Evolutionary conservation across 2,797 vertebrate genomes (phyloP).

Genomic region (Pangasius djambal): DNA sequence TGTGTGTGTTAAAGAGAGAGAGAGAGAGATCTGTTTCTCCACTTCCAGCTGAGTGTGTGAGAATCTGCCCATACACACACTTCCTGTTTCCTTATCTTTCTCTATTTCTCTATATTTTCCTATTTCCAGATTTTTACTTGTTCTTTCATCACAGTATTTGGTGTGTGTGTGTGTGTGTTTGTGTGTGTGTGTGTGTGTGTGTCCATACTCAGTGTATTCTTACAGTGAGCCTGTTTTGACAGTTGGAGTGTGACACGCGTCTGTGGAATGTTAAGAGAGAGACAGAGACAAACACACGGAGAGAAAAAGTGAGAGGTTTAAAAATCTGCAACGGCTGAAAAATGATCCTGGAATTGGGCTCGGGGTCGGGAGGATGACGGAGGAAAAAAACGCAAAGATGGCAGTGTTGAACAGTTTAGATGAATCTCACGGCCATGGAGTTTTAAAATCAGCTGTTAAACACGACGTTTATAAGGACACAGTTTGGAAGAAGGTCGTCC

Average conservation of each 20-base stretch:
- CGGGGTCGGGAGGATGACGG: background rate
- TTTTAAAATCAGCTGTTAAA: background rate
- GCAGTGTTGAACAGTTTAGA: background rate
- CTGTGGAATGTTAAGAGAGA: slow-evolving; percentile 64
- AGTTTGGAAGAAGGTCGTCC: background rate
- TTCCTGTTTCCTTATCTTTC: background rate
- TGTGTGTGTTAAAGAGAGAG: background rate
- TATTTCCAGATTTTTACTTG: slow-evolving; percentile 44
- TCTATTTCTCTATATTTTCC: slow-evolving; percentile 15
- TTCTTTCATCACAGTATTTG: slow-evolving; percentile 73
- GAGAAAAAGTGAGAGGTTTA: slow-evolving; percentile 9
- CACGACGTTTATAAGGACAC: background rate
- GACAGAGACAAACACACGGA: slow-evolving; percentile 12
- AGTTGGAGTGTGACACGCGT: slow-evolving; percentile 68
- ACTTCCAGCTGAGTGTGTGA: slow-evolving; percentile 12
- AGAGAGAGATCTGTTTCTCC: background rate
- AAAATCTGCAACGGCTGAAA: background rate
- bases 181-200: slow-evolving; percentile 76
- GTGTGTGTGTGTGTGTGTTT: slow-evolving; percentile 73
- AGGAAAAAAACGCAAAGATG: background rate
- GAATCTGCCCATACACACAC: slow-evolving; percentile 19
- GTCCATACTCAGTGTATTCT: slow-evolving; percentile 72
- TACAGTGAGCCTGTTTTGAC: slow-evolving; percentile 75
- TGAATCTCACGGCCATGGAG: background rate
- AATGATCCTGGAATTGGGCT: background rate